Base-by-base conservation (phyloP, 2,888 invertebrate species). In the Orthosia gothica region DNA sequence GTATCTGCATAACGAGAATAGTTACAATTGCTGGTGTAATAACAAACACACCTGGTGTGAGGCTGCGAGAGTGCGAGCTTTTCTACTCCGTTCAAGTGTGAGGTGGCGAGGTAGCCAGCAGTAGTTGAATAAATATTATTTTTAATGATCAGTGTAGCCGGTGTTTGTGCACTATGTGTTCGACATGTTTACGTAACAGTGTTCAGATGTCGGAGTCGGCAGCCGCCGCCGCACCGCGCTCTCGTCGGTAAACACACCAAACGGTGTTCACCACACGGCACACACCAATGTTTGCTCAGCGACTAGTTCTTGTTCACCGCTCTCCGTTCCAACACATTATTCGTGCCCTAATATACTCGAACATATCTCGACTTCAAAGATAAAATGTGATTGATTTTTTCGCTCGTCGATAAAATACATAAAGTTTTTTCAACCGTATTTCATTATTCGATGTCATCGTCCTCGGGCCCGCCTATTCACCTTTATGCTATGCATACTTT, bases 61-160 rank as follows among this genome's bases (percentile, higher is more conserved):
- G 67, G 79, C 20, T 82, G 71, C 59, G 45, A 68, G 67, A 78
- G 15, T 82, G 71, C 59, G 67, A 84, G 84, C 84, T 87, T 87
- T 79, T 63, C 58, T 69, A 63, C 59, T 86, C 71, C 74, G 82
- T 86, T 77, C 70, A 70, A 79, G 80, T 77, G 83, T 72, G 81
- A 74, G 70, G 79, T 81, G 54, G 73, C 89, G 83, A 83, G 86
- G 82, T 79, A 87, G 89, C 88, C 87, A 87, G 87, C 91, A 89
- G 93, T 92, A 92, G 91, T 91, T 90, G 91, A 93, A 94, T 92
- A 95, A 96, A 95, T 96, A 96, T 96, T 96, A 93, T 96, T 95
- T 94, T 93, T 93, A 95, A 92, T 93, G 96, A 96, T 96, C 95
- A 96, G 94, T 93, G 93, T 92, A 91, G 93, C 90, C 90, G 89